Evolutionary conservation across 1,140 invertebrate species (phyloP), one percentile per base, ranked within the genome.

Genomic region (Neodiprion virginianus): DNA sequence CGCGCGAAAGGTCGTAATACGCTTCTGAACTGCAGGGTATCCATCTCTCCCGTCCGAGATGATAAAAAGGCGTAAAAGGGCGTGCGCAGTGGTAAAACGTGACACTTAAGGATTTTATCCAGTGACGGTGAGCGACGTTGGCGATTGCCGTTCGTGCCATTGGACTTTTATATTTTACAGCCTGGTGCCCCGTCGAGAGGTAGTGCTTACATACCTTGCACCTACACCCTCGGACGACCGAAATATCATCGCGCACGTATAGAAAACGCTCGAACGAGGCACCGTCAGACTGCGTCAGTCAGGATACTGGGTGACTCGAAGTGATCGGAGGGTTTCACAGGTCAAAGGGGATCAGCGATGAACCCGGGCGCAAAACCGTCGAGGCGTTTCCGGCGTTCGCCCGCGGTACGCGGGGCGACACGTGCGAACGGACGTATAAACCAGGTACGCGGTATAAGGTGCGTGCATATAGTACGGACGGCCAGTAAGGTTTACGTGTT

Each of bases 21-120:
- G 67, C 65, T 72, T 61, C 53, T 61, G 53, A 61, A 61, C 53
- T 73, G 79, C 77, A 79, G 77, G 75, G 72, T 78, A 76, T 79
- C 78, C 72, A 74, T 78, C 68, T 77, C 79, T 79, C 75, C 72
- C 65, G 72, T 80, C 72, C 71, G 71, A 71, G 61, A 72, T 53
- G 50, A 48, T 71, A 75, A 48, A 68, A 69, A 72, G 74, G 53
- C 72, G 75, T 78, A 80, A 79, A 79, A 74, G 78, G 79, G 71
- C 76, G 79, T 72, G 61, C 65, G 69, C 71, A 61, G 67, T 68
- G 73, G 61, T 74, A 77, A 79, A 79, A 80, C 73, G 79, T 49
- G 72, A 79, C 74, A 76, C 76, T 80, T 75, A 69, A 79, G 68
- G 70, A 80, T 78, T 79, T 80, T 79, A 79, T 74, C 72, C 70